Base-by-base conservation (phyloP, 2,797 vertebrate species). In the Momotus momota region DNA sequence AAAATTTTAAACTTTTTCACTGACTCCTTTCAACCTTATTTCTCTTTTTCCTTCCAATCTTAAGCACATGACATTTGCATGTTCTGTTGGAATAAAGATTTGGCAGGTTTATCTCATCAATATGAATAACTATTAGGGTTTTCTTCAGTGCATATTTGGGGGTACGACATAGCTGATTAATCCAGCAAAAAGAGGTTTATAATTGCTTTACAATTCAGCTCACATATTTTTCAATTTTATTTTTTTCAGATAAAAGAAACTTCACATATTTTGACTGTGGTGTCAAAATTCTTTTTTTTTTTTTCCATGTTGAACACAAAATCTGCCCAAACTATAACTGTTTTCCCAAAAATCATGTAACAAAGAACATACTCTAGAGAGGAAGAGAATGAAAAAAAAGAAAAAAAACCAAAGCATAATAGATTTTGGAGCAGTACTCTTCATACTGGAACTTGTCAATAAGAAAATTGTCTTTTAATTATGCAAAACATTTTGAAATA, bases 161-260 rank as follows among this genome's bases (percentile, higher is more conserved):
- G 3, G 15, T 55, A 70, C 91, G 60, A 89, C 33, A 89, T 66
- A 72, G 88, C 74, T 82, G 61, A 92, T 52, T 41, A 65, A 65
- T 70, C 64, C 41, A 87, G 25, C 2, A 35, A 57, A 92, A 93
- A 54, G 5, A 49, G 55, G 19, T 90, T 92, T 80, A 57, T 0
- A 38, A 75, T 93, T 75, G 29, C 46, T 95, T 96, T 91, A 31
- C 61, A 81, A 90, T 84, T 75, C 15, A 57, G 41, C 4, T 86
- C 55, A 86, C 70, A 81, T 80, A 40, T 85, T 62, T 93, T 90
- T 91, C 51, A 84, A 10, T 41, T 43, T 2, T 69, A 80, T 87
- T 79, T 88, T 49, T 85, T 84, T 81, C n/a, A 55, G 25, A 8
- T 64, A 66, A 93, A 33, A 96, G 43, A 81, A 94, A 92, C 20